Percentiles rank a stretch among this genome's conserved stretches.
These are phyloP conservation scores for Apodemia duryi DNA, from an alignment of 2,888 invertebrate genomes.

Conservation along the genomic window DNA sequence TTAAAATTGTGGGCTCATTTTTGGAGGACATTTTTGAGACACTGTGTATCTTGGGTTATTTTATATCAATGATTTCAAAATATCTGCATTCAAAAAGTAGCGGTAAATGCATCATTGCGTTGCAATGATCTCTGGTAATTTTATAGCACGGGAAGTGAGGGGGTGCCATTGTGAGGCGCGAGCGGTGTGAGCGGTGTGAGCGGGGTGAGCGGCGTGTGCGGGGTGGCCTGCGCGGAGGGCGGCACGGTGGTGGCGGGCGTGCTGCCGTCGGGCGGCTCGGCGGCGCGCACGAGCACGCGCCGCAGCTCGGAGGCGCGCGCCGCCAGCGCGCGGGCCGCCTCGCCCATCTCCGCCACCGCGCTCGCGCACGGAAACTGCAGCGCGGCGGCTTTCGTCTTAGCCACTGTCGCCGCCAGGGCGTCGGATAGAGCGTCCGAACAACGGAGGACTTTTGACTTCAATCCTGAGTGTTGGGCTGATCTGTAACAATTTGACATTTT, in stretches of 20 bases:
- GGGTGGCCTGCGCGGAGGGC: slow-evolving; percentile 50
- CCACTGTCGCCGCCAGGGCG: slow-evolving; percentile 89
- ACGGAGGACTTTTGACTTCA: slow-evolving; percentile 85
- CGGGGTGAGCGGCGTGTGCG: too few relatives aligned
- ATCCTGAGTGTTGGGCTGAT: slow-evolving; percentile 86
- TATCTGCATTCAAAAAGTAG: too few relatives aligned
- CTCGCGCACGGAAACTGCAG: slow-evolving; percentile 94
- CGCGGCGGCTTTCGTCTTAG: slow-evolving; percentile 94
- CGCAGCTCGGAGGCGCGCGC: slow-evolving; percentile 90
- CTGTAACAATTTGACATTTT: slow-evolving; percentile 49
- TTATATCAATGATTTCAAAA: too few relatives aligned
- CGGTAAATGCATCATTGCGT: too few relatives aligned
- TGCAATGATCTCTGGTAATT: not conserved
- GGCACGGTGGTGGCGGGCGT: slow-evolving; percentile 56
- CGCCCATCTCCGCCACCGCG: slow-evolving; percentile 96
- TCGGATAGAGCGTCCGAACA: slow-evolving; percentile 90
- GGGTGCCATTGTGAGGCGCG: slow-evolving; percentile 43
- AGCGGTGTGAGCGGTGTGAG: too few relatives aligned
- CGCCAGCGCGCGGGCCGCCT: slow-evolving; percentile 91
- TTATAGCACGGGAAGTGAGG: slow-evolving; percentile 58
- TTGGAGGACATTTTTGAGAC: too few relatives aligned
- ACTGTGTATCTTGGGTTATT: too few relatives aligned
- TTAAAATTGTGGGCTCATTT: too few relatives aligned
- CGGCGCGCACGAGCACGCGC: slow-evolving; percentile 84
- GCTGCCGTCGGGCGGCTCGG: slow-evolving; percentile 64